phyloP scores from a whole-genome alignment of 2,888 invertebrate species.

The Elegia similella region DNA sequence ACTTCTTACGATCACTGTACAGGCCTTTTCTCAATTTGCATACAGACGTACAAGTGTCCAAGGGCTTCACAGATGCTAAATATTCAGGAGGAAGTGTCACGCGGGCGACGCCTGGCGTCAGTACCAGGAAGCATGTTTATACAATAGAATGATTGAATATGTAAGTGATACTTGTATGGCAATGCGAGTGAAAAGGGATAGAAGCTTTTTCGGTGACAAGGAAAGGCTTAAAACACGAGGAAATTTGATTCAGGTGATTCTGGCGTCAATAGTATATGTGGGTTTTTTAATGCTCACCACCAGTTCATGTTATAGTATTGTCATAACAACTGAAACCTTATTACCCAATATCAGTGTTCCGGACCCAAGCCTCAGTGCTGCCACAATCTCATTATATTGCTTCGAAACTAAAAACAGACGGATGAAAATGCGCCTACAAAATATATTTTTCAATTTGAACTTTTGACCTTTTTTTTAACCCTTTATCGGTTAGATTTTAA shows the following conservation, averaged over 20 bases:
- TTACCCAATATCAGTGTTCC: no score
- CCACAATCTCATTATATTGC: no score
- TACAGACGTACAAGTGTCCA: slow-evolving; percentile 11
- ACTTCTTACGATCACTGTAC: not conserved
- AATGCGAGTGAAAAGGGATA: slow-evolving; percentile 12
- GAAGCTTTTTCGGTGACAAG: slow-evolving; percentile 7
- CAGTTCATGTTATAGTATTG: no score
- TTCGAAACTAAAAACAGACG: no score
- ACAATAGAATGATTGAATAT: slow-evolving; percentile 44
- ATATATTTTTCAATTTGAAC: no score
- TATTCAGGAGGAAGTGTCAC: slow-evolving; percentile 55
- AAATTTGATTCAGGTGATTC: not conserved
- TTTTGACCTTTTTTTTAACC: no score
- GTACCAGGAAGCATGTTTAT: slow-evolving; percentile 44
- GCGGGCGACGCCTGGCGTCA: slow-evolving; percentile 31
- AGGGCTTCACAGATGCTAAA: slow-evolving; percentile 39
- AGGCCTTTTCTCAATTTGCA: slow-evolving; percentile 12
- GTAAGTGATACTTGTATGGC: slow-evolving; percentile 26
- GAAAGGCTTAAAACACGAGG: not conserved
- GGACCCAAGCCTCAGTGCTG: no score
- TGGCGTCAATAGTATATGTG: no score
- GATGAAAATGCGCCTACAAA: no score
- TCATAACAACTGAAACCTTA: no score
- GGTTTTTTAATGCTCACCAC: no score
- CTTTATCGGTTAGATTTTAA: no score